Evolutionary conservation across 2,888 invertebrate species (phyloP), one percentile per base, ranked within the genome.

Genomic region (Drosophila pseudotalamancana): DNA sequence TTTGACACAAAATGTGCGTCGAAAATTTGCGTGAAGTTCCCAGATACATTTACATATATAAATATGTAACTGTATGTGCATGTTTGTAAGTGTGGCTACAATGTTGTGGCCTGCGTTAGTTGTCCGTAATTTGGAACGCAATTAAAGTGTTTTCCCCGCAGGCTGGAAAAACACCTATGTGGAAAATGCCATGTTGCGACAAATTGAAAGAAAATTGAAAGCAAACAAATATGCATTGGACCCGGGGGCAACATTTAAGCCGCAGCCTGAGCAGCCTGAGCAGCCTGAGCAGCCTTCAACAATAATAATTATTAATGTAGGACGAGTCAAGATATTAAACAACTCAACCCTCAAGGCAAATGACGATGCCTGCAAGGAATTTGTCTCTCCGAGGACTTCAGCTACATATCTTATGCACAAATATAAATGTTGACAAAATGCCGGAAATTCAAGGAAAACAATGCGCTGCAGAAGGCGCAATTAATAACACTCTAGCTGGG

Each of bases 391-490:
- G 6, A 5, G 21, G 21, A 14, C 21, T 14, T 32, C 14, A 6
- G n/a, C 14, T n/a, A 12, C 27, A 49, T 43, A 50, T 61, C 46
- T 42, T 19, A 50, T 35, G 21, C 35, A 25, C 16, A 27, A 42
- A 39, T 49, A 25, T 12, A 27, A 42, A 39, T 49, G 54, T 31
- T 66, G 72, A 70, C 64, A 81, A 69, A 75, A 46, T 35, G 63
- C 70, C 82, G 88, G 88, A 83, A 79, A 83, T 83, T 85, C 80
- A 86, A 82, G 61, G 56, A 82, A 82, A 87, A 85, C 80, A 83
- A 67, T 60, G 46, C 32, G 21, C 14, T n/a, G 29, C 27, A 43
- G 16, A 27, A 27, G 3, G n/a, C n/a, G n/a, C n/a, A n/a, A n/a
- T n/a, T n/a, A n/a, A n/a, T n/a, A n/a, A n/a, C n/a, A n/a, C n/a